These are phyloP conservation scores for Acanthopleura granulata DNA, from an alignment of 2,888 invertebrate genomes.

Conservation along the genomic window DNA sequence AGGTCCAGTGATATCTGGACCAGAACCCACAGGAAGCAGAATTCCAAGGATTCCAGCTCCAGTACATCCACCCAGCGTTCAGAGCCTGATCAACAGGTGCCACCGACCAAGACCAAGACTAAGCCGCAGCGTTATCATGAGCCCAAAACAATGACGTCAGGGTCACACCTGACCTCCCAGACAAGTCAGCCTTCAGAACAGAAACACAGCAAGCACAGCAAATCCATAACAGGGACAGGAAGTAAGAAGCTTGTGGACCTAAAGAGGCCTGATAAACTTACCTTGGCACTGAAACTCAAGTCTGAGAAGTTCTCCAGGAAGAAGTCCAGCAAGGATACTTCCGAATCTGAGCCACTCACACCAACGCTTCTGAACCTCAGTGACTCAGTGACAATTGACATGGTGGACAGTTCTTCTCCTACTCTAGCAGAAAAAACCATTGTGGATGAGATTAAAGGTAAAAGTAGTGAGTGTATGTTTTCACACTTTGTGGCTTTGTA, in stretches of 20 bases:
- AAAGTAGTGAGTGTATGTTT: too few relatives aligned
- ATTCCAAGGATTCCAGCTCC: slow-evolving; percentile 63
- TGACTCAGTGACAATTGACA: slow-evolving; percentile 64
- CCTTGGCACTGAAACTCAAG: neutral
- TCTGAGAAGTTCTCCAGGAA: neutral
- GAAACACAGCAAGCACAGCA: neutral
- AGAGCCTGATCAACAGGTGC: slow-evolving; percentile 28
- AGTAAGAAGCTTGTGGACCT: neutral
- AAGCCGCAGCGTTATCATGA: neutral
- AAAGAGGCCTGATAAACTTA: neutral
- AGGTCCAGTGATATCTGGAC: slow-evolving; percentile 60
- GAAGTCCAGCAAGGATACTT: neutral
- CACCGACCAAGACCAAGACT: neutral
- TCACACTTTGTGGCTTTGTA: too few relatives aligned
- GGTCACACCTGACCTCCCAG: neutral
- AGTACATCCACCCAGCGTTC: slow-evolving; percentile 62
- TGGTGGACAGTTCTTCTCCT: slow-evolving; percentile 62
- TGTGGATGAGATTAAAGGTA: slow-evolving; percentile 64
- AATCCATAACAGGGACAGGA: neutral
- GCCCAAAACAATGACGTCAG: neutral
- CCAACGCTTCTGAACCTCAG: slow-evolving; percentile 65
- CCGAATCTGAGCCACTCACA: slow-evolving; percentile 41
- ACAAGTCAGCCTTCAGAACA: neutral
- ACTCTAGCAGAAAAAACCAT: slow-evolving; percentile 66
- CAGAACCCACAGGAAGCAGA: slow-evolving; percentile 64